Evolutionary conservation across 2,797 vertebrate genomes (phyloP).

Genomic region (Poecilia wingei): DNA sequence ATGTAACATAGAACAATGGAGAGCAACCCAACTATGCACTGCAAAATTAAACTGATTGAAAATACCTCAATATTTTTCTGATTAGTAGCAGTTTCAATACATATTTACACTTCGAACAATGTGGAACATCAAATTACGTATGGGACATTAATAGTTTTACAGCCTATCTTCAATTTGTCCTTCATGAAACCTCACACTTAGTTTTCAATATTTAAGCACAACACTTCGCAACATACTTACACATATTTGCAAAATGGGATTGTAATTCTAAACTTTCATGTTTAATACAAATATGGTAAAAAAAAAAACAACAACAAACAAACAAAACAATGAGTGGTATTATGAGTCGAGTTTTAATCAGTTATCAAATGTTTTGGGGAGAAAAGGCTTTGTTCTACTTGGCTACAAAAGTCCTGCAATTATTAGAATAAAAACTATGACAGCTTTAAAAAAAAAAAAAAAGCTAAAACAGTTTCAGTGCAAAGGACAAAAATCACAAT

Average conservation of each 20-base stretch:
- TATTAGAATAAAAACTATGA: background rate
- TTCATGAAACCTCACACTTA: background rate
- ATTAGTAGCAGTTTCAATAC: background rate
- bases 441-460: too few relatives aligned
- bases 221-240: background rate
- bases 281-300: background rate
- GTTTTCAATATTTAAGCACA: background rate
- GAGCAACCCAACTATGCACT: slow-evolving; percentile 15
- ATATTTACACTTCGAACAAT: background rate
- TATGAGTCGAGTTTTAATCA: too few relatives aligned
- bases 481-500: background rate
- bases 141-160: background rate
- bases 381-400: background rate
- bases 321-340: too few relatives aligned
- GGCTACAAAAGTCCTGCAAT: background rate
- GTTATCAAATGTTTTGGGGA: too few relatives aligned
- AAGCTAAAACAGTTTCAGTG: background rate
- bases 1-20: slow-evolving; percentile 15
- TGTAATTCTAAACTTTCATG: background rate
- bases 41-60: background rate
- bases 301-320: too few relatives aligned
- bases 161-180: background rate
- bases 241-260: background rate
- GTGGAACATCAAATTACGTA: background rate
- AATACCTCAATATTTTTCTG: background rate